phyloP scores from a whole-genome alignment of 1,140 invertebrate genomes.

The Drosophila athabasca region DNA sequence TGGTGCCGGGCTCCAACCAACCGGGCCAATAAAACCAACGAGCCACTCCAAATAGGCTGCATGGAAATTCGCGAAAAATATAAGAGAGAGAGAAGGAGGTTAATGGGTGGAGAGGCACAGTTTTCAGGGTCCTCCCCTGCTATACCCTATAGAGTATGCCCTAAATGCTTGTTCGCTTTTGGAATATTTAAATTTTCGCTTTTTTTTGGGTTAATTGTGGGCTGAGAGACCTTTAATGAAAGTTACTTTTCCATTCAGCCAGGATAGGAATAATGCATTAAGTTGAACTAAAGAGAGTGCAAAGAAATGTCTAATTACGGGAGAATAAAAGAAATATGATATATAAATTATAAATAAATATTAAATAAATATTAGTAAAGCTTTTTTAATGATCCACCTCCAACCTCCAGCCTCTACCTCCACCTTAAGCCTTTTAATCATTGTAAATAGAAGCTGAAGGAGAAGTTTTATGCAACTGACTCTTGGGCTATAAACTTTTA shows the following conservation, averaged over 20 bases:
- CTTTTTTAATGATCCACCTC: no score
- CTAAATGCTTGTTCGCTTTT: conserved; percentile 25
- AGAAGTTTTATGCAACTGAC: no score
- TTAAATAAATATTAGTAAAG: no score
- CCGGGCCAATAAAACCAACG: conserved; percentile 75
- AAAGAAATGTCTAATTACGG: no score
- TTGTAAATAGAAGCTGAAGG: no score
- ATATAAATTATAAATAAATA: no score
- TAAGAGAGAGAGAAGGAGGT: background rate
- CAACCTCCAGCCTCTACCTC: no score
- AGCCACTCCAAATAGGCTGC: conserved; percentile 63
- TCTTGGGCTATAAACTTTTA: no score
- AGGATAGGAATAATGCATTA: background rate
- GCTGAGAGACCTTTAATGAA: background rate
- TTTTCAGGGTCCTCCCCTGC: conserved; percentile 12
- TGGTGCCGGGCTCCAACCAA: background rate
- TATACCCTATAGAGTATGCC: conserved; percentile 33
- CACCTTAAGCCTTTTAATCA: no score
- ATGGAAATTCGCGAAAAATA: conserved; percentile 55
- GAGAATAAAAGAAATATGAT: no score
- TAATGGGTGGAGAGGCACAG: conserved; percentile 7
- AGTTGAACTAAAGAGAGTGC: background rate
- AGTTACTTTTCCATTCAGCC: background rate
- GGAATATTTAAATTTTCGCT: conserved; percentile 24
- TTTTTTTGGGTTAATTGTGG: background rate